Evolutionary conservation across 2,797 vertebrate species (phyloP).

Genomic region (Semaprochilodus insignis): DNA sequence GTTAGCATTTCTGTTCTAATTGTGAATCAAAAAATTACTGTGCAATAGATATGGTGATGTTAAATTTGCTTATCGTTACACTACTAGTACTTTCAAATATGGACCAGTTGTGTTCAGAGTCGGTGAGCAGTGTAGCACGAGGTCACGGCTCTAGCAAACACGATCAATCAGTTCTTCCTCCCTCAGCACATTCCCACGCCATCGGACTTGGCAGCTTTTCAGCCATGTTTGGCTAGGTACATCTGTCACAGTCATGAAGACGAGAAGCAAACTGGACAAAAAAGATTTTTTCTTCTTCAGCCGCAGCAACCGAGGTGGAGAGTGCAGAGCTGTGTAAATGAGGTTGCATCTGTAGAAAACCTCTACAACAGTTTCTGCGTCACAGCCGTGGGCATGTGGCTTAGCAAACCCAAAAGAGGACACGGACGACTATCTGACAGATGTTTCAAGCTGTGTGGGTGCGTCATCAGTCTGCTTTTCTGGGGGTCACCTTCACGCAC

Average conservation of each 20-base stretch:
- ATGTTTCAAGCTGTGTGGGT: slow-evolving; percentile 22
- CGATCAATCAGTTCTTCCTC: slow-evolving; percentile 31
- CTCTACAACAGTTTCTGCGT: not conserved
- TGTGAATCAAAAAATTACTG: too few species aligned
- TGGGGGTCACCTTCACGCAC: slow-evolving; percentile 17
- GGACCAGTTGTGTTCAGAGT: not conserved
- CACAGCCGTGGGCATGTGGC: not conserved
- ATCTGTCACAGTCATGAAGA: slow-evolving; percentile 20
- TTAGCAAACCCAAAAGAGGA: slow-evolving; percentile 8
- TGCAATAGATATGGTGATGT: too few species aligned
- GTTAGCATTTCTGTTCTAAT: too few species aligned
- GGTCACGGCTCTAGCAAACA: slow-evolving; percentile 6
- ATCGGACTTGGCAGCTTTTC: slow-evolving; percentile 35
- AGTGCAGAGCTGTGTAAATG: not conserved
- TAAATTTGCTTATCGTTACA: not conserved
- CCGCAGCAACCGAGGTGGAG: not conserved
- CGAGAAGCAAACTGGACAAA: not conserved
- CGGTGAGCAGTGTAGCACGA: not conserved
- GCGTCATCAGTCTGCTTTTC: slow-evolving; percentile 2
- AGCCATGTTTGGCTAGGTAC: slow-evolving; percentile 21
- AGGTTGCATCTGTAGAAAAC: not conserved
- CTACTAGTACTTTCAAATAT: not conserved
- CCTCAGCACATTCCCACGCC: slow-evolving; percentile 38
- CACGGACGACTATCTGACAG: not conserved
- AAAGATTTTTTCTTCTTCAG: not conserved